Evolutionary conservation across 2,888 invertebrate genomes (phyloP), one percentile per base, ranked within the genome.

Genomic region (Eristalis arbustorum): DNA sequence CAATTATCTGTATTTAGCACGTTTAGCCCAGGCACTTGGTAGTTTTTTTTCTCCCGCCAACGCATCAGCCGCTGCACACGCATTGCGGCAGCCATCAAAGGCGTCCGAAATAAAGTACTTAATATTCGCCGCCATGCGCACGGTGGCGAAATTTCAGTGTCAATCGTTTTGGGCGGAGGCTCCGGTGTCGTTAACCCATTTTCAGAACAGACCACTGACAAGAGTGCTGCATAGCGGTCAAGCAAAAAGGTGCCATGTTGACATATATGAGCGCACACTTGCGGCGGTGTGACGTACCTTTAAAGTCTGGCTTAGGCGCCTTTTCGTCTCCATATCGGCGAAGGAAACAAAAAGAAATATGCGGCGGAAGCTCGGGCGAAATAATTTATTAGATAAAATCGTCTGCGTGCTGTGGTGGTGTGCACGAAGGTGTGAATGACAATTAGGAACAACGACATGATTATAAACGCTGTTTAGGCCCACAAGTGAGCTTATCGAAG

Each of bases 111-210:
- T 18, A 49, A 49, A 49, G 18, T 49, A 49, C 18, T 49, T 18
- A 49, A 49, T 18, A 49, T 49, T 49, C 49, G 18, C 8, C 49
- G 49, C 49, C 49, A 49, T 18, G 49, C 18, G 49, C 1, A 49
- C 49, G 6, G 18, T 49, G 49, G 18, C 18, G 8, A 49, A 18
- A 49, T 49, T 49, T 49, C n/a, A 8, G n/a, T 18, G 8, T 49
- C 5, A 49, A 49, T 1, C 18, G 2, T 49, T 49, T 49, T 49
- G n/a, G 49, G 18, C 18, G 8, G 49, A 1, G 49, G 49, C 49
- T 8, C n/a, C 18, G 18, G 11, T 25, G 57, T 57, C 68, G 57
- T 69, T 69, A 69, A 69, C 57, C 68, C 68, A 69, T 69, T 69
- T 69, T 40, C 25, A 66, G 40, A 42, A 25, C 25, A 23, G 25